Evolutionary conservation across 2,113 vertebrate genomes (phyloP), one percentile per base, ranked within the genome.

Genomic region (Pelodiscus sinensis): DNA sequence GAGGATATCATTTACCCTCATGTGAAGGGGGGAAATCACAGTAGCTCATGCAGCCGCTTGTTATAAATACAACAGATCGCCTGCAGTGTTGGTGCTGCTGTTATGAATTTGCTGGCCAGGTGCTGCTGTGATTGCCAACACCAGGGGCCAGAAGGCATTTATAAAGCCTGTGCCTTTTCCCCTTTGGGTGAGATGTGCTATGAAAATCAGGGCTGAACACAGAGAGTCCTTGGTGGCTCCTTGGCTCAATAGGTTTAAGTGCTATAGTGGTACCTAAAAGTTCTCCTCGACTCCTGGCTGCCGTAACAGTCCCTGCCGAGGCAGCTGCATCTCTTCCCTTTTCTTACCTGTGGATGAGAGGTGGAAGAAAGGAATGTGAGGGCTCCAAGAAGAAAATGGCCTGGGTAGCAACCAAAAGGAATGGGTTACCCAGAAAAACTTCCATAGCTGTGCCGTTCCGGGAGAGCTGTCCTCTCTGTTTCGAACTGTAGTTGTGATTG

Each of bases 11-110:
- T 96, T 96, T 95, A 91, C 93, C 83, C 84, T 94, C 68, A 85
- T 94, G 84, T 79, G 86, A 95, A 94, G 44, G 81, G 94, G 54
- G 83, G 92, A 93, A 90, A 93, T 96, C 83, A 93, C 86, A 75
- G 65, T 54, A 82, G 38, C 79, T 55, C n/a, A 75, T 82, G 80
- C 84, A 89, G 82, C 79, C 80, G 22, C 84, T 95, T 82, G 16
- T 87, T 92, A 31, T 89, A 93, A 93, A 90, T 83, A 82, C 83
- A 88, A 68, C 87, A 92, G 89, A 94, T 65, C 89, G 82, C 94
- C 55, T 58, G 79, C 79, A 88, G 85, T 78, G 91, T 93, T 95
- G 88, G 81, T 90, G 84, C 75, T 82, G 78, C 86, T 84, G 29
- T 88, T 90, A 86, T 88, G 79, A 29, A 65, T 93, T 91, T 82